Percentiles rank a stretch among this genome's conserved stretches.
Evolutionary conservation across 2,888 invertebrate species (phyloP).

Genomic region (Cheilosia variabilis): DNA sequence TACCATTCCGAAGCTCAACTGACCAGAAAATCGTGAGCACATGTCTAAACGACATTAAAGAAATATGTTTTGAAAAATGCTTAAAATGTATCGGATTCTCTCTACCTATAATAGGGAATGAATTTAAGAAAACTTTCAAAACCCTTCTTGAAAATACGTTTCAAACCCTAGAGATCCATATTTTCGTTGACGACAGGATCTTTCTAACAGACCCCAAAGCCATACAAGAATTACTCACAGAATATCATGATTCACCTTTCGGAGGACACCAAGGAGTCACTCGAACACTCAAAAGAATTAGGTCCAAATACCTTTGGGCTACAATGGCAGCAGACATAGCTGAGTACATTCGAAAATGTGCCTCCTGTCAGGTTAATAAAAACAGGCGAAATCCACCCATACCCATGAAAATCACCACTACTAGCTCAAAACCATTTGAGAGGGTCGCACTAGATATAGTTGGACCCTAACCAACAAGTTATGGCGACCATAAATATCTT

Average conservation of each 20-base stretch:
- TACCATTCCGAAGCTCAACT: not conserved
- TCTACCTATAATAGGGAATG: not conserved
- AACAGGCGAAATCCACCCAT: slow-evolving; percentile 17
- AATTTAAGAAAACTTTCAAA: slow-evolving; percentile 1
- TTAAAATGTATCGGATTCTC: not conserved
- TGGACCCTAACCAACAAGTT: slow-evolving; percentile 7
- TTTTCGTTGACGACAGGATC: not conserved
- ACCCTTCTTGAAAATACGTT: slow-evolving; percentile 2
- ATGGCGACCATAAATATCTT: slow-evolving; percentile 40
- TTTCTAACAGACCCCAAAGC: not conserved
- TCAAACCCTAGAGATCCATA: not conserved
- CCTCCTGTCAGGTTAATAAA: slow-evolving; percentile 29
- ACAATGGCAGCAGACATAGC: slow-evolving; percentile 8
- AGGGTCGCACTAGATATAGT: slow-evolving; percentile 24
- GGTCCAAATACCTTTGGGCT: too few species aligned
- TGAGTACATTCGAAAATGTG: slow-evolving; percentile 28
- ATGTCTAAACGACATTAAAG: slow-evolving; percentile 10
- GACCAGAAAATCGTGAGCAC: not conserved
- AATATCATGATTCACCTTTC: slow-evolving; percentile 26
- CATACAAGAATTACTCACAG: slow-evolving; percentile 11
- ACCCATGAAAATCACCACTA: slow-evolving; percentile 26
- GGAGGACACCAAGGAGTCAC: slow-evolving; percentile 26
- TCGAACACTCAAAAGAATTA: slow-evolving; percentile 24
- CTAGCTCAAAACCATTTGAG: slow-evolving; percentile 4
- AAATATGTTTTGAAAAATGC: not conserved